Base-by-base conservation (phyloP, 2,797 vertebrate species). In the Lutjanus campechanus region DNA sequence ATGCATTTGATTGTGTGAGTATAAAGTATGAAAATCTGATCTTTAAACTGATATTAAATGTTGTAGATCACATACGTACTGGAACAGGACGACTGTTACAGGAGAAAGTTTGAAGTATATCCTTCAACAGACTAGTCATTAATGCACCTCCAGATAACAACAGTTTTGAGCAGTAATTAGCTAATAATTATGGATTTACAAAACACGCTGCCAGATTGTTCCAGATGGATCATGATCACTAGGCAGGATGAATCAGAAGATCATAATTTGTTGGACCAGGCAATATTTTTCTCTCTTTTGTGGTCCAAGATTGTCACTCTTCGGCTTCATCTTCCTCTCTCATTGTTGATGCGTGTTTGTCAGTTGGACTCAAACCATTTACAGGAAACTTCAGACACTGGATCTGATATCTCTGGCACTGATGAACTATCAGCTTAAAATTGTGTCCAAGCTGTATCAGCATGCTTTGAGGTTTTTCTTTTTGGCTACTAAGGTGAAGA, bases 211-310 rank as follows among this genome's bases (percentile, higher is more conserved):
- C 41, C 66, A 50, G 19, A 46, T 25, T 46, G 59, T 44, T 65
- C 25, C 64, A 66, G 47, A 51, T 51, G 64, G 40, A 63, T 54
- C 49, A 43, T 6, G 9, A 55, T 36, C 22, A 54, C 16, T 19
- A 25, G 10, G 15, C 47, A 25, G 29, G 46, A 71, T 60, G 29
- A 71, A 50, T 50, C 69, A 59, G 19, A 50, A 10, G 22, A 59
- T 69, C 68, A n/a, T 69, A 0, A 58, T 58, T 47, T 69, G 41
- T 58, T 58, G 43, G 43, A 20, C 40, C 40, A 61, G n/a, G 60
- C 43, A 63, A 44, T 46, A 63, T 62, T 22, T 63, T 46, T 46
- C n/a, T 16, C 3, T 46, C 20, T 46, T 62, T 62, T 46, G 43
- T 25, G 43, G 4, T n/a, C 19, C 40, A 61, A 40, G 10, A 60